A percentile compares a stretch with the other conserved stretches of the same genome.
phyloP scores from a whole-genome alignment of 1,140 invertebrate genomes.

The Drosophila miranda region DNA sequence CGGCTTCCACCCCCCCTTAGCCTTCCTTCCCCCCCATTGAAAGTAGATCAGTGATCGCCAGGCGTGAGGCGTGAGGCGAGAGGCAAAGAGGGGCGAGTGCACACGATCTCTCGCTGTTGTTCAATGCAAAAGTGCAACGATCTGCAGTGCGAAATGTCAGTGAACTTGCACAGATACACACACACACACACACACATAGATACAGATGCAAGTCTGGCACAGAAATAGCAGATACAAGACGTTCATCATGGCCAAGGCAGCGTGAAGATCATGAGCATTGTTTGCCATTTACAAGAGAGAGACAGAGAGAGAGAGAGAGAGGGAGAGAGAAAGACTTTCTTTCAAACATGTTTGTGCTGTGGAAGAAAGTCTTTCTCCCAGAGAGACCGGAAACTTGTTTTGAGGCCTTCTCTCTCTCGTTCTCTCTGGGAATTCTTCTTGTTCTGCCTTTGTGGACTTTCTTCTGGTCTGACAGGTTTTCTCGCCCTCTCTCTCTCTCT shows the following conservation, averaged over 20 bases:
- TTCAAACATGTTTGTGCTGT: slow-evolving; percentile 40
- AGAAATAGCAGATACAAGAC: slow-evolving; percentile 48
- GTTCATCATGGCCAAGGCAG: slow-evolving; percentile 44
- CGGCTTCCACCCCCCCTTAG: no score
- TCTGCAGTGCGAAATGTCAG: slow-evolving; percentile 76
- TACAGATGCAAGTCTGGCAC: slow-evolving; percentile 52
- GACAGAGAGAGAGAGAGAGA: no score
- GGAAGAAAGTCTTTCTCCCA: slow-evolving; percentile 57
- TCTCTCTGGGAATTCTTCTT: slow-evolving; percentile 26
- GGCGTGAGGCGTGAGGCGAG: neutral
- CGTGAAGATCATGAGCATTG: slow-evolving; percentile 60
- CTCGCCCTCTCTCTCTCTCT: slow-evolving; percentile 8
- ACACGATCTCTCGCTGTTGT: slow-evolving; percentile 34
- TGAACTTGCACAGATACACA: slow-evolving; percentile 55
- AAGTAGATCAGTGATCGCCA: slow-evolving; percentile 26
- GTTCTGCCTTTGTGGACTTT: slow-evolving; percentile 61
- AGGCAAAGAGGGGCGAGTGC: slow-evolving; percentile 21
- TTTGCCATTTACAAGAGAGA: slow-evolving; percentile 32
- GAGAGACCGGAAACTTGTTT: slow-evolving; percentile 14
- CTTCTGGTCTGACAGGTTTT: slow-evolving; percentile 45
- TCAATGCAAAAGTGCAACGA: slow-evolving; percentile 74
- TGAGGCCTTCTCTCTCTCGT: slow-evolving; percentile 15
- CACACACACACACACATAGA: slow-evolving; percentile 15
- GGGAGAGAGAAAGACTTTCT: slow-evolving; percentile 53
- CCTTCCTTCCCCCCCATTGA: neutral